Conservation (phyloP, 2,113 vertebrate genomes). For the Malurus melanocephalus region DNA sequence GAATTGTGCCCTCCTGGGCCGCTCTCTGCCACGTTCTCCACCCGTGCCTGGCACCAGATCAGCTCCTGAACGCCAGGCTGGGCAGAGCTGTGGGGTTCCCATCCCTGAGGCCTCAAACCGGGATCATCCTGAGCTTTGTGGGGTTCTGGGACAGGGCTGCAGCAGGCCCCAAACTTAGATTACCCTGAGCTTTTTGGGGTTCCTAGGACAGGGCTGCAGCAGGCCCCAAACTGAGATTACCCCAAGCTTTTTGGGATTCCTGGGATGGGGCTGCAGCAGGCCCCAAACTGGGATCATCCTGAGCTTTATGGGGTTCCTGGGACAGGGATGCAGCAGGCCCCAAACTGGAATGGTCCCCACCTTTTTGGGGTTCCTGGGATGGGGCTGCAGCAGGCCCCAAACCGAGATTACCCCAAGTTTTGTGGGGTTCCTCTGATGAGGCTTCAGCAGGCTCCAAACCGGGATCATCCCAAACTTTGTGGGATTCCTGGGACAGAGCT, state of each 20-base stretch:
- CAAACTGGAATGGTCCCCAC: too few species aligned
- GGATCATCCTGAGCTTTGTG: fast-evolving
- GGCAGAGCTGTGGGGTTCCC: background rate
- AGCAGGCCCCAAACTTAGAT: background rate
- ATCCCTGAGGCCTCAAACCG: background rate
- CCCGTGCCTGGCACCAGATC: background rate
- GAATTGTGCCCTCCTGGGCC: fast-evolving
- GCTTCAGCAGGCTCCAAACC: too few species aligned
- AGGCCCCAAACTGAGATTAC: fast-evolving
- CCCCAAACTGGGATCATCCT: fast-evolving
- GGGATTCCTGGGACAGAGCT: background rate
- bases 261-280: background rate
- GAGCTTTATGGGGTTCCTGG: background rate
- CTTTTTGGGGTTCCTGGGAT: background rate
- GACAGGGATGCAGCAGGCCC: background rate
- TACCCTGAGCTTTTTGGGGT: too few species aligned
- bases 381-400: background rate
- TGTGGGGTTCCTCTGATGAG: too few species aligned
- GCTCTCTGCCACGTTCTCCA: fast-evolving
- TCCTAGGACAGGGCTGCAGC: too few species aligned
- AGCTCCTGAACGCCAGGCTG: background rate
- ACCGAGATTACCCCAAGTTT: fast-evolving
- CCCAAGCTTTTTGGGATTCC: fast-evolving
- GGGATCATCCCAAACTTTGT: fast-evolving
- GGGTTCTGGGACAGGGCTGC: background rate